Evolutionary conservation across 2,797 vertebrate genomes (phyloP).

Genomic region (Aphelocoma californica): DNA sequence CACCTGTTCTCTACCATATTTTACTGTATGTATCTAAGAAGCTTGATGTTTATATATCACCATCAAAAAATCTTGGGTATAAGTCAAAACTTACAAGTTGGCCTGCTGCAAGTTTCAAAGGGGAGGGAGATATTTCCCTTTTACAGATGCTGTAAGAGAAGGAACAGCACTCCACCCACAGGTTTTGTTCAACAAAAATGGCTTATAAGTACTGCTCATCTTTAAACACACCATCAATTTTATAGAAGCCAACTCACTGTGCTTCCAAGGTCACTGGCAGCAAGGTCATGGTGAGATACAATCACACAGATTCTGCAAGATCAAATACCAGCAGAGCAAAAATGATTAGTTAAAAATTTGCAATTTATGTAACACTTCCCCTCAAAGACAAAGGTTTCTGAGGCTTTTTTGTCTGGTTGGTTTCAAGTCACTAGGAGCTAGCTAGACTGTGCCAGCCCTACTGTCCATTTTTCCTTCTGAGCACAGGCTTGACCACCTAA

Average conservation of each 20-base stretch:
- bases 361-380: neutral
- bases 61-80: neutral
- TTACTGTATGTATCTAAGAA: accelerated
- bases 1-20: neutral
- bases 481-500: neutral
- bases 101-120: neutral
- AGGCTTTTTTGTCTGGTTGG: neutral
- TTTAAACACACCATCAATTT: neutral
- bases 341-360: neutral
- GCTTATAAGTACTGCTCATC: neutral
- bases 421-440: neutral
- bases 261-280: neutral
- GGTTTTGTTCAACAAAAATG: too few species aligned
- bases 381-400: neutral
- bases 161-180: neutral
- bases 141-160: neutral
- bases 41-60: neutral
- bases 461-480: neutral
- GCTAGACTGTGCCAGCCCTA: neutral
- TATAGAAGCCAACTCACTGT: neutral
- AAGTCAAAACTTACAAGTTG: neutral
- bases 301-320: neutral
- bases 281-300: neutral
- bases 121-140: neutral
- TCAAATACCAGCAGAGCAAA: neutral